Evolutionary conservation across 2,113 vertebrate genomes (phyloP).

Genomic region (Sminthopsis crassicaudata): DNA sequence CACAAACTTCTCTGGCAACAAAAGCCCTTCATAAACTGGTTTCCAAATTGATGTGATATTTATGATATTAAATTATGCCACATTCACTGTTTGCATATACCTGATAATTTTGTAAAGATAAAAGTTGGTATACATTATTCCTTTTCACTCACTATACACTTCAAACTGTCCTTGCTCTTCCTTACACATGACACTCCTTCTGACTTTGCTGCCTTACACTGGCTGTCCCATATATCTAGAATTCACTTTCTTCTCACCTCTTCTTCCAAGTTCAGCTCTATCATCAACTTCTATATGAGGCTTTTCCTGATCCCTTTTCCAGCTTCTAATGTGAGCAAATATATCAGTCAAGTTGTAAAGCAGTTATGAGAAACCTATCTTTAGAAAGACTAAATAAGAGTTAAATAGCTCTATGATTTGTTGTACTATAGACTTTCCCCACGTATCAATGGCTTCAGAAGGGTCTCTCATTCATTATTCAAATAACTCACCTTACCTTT

Average conservation of each 20-base stretch:
- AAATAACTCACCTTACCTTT: neutral
- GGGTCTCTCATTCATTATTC: neutral
- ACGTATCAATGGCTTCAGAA: neutral
- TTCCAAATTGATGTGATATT: neutral
- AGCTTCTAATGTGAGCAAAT: neutral
- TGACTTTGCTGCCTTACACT: neutral
- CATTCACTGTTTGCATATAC: no score
- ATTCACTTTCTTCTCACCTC: neutral
- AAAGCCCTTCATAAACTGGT: neutral
- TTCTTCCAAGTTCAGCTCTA: neutral
- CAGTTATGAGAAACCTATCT: neutral
- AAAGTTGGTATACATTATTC: neutral
- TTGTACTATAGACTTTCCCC: neutral
- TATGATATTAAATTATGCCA: no score
- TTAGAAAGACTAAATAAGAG: neutral
- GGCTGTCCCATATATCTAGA: neutral
- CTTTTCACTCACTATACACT: neutral
- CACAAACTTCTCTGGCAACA: neutral
- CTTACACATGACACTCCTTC: neutral
- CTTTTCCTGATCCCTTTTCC: neutral
- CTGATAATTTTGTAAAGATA: no score
- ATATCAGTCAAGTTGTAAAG: neutral
- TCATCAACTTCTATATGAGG: neutral
- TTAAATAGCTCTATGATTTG: neutral
- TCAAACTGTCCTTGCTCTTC: neutral